Evolutionary conservation across 1,140 invertebrate genomes (phyloP), one percentile per base, ranked within the genome.

Genomic region (Drosophila dunni): DNA sequence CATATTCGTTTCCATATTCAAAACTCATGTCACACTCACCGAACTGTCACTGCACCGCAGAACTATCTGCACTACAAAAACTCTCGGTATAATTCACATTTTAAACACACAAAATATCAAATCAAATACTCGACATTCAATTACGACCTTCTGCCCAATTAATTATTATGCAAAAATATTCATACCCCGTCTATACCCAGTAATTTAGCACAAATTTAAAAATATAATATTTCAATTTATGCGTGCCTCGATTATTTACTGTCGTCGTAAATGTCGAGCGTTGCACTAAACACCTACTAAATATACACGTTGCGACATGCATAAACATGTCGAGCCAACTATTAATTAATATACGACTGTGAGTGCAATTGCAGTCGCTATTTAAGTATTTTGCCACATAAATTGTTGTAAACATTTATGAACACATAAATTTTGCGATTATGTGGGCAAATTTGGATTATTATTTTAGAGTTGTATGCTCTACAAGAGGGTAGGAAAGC

Each of bases 281-380:
- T 65, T 38, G 57, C 53, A 64, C 83, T 82, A 82, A 82, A 88
- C 72, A 74, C 67, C 70, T 69, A 79, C 51, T 86, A 81, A 79
- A 82, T 80, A 46, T 45, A 45, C 11, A 67, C 20, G 36, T 58
- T 68, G 62, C 65, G 17, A 74, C 79, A 84, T 50, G 50, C 53
- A 67, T 70, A 54, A 78, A 74, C 57, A 80, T 80, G 53, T 40
- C 56, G 46, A 45, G 42, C 10, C 44, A 75, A 61, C 72, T 71
- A 80, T 84, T 80, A 84, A 84, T 83, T 84, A 77, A 77, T 73
- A 63, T 56, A 33, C 7, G 9, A 40, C 13, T n/a, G 34, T 20
- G 4, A 7, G 20, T 11, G 2, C 29, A 33, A 53, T 9, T 72
- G 54, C 48, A 50, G 57, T 13, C 13, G 17, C 48, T 70, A 78